phyloP scores from a whole-genome alignment of 1,140 invertebrate genomes.

The Macrosteles quadrilineatus region DNA sequence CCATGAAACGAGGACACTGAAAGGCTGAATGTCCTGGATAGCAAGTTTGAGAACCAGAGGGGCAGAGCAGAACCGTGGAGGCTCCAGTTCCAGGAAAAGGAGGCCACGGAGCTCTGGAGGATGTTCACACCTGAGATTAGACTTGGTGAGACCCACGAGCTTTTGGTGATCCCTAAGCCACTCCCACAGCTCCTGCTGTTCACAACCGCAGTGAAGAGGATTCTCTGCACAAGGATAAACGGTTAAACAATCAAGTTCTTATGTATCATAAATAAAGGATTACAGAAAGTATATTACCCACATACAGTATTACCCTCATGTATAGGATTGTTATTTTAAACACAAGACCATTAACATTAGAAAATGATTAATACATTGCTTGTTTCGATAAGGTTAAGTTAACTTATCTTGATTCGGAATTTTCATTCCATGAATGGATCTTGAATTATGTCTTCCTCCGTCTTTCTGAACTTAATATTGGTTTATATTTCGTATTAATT shows the following conservation, averaged over 20 bases:
- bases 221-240: conserved; percentile 68
- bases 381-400: no score
- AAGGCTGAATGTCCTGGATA: conserved; percentile 85
- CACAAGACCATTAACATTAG: no score
- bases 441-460: no score
- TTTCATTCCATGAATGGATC: no score
- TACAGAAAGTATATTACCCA: no score
- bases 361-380: no score
- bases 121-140: conserved; percentile 70
- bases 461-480: no score
- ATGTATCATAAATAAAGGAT: background rate
- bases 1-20: conserved; percentile 86
- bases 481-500: no score
- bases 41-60: conserved; percentile 78
- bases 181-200: conserved; percentile 82
- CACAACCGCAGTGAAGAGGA: conserved; percentile 78
- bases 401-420: no score
- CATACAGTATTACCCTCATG: no score
- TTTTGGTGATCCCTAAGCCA: conserved; percentile 86
- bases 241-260: background rate
- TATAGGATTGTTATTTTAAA: no score
- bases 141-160: conserved; percentile 55
- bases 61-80: conserved; percentile 74
- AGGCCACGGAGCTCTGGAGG: conserved; percentile 74
- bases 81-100: conserved; percentile 73